Evolutionary conservation across 2,888 invertebrate species (phyloP), one percentile per base, ranked within the genome.

Genomic region (Nipponacmea schrenckii): DNA sequence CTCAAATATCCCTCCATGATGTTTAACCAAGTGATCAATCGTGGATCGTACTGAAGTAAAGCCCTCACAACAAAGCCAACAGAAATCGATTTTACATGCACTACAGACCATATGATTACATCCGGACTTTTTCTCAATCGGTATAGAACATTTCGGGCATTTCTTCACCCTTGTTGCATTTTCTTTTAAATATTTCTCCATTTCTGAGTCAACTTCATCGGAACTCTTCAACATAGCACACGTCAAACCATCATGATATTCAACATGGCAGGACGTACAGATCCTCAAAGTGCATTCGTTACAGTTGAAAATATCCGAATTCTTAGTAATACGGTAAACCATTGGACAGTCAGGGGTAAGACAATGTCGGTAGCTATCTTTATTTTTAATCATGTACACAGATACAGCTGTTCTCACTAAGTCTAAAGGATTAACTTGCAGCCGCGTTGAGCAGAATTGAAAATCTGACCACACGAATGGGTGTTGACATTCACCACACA

Each of bases 101-200:
- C 14, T 26, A 69, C 87, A 87, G 4, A 48, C 48, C 81, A 87
- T 81, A 31, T 83, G 83, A 48, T 85, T 78, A 74, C 86, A 87
- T 0, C 87, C 87, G 45, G 69, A 81, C 56, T 65, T 78, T 64
- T 86, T 87, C 70, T 86, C 83, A 48, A 87, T 84, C 0, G 77
- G 76, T 10, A 68, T 56, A 0, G 70, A 67, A 69, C 87, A 87
- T 20, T 77, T 77, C 8, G 87, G 86, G 72, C 87, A 87, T 0
- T 65, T 48, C 67, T 80, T 82, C 15, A 84, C 71, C 10, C 79
- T 79, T 0, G 64, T n/a, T 8, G 79, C 74, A 50, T 85, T 80
- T 15, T 71, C 74, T 24, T 46, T 44, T 24, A 82, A 26, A 84
- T 85, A 86, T 39, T 70, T 64, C 14, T 76, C 68, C 8, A 84